These are phyloP conservation scores for Aplidium turbinatum DNA, from an alignment of 23 tunicate genomes.

Conservation along the genomic window DNA sequence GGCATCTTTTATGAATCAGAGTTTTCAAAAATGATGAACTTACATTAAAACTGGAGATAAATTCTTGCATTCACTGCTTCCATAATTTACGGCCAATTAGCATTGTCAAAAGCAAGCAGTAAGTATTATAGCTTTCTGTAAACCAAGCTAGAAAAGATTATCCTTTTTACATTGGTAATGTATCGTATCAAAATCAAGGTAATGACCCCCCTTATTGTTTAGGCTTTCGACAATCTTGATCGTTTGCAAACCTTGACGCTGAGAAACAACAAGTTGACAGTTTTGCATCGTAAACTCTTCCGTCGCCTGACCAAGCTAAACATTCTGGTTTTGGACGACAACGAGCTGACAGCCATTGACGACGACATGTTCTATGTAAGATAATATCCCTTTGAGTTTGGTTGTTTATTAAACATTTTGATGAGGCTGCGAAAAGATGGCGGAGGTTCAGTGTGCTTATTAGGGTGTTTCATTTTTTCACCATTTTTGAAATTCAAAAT, in stretches of 20 bases:
- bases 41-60: no score
- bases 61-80: no score
- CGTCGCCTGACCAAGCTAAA: constrained; percentile 43
- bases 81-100: no score
- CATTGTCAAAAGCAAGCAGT: no score
- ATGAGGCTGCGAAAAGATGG: background rate
- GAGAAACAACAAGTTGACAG: constrained; percentile 54
- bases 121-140: background rate
- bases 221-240: constrained; percentile 49
- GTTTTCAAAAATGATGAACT: no score
- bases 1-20: no score
- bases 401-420: background rate
- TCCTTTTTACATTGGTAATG: background rate
- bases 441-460: background rate
- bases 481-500: no score
- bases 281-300: constrained; percentile 37
- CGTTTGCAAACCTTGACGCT: constrained; percentile 66
- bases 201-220: background rate
- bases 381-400: background rate
- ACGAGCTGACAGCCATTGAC: constrained; percentile 41
- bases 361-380: constrained; percentile 47
- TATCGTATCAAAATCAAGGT: no score
- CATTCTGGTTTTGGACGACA: constrained; percentile 88
- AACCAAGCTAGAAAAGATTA: background rate
- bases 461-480: no score